Conservation (phyloP, 2,113 vertebrate genomes). For the Leucopternis melanops region DNA sequence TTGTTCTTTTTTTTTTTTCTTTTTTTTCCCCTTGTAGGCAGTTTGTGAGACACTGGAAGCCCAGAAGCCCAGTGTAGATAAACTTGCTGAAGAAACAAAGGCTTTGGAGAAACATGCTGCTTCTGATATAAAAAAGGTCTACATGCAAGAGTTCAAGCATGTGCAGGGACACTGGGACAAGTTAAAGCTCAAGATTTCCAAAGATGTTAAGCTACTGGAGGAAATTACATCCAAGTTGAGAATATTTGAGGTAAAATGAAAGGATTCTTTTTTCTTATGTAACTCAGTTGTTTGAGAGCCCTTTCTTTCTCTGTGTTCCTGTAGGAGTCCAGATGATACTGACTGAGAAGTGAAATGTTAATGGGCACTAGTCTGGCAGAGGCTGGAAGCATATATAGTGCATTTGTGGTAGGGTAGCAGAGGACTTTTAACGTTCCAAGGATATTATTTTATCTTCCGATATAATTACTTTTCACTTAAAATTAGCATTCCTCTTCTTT, state of each 20-base stretch:
- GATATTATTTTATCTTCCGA: neutral
- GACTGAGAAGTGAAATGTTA: neutral
- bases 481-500: neutral
- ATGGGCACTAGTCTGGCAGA: neutral
- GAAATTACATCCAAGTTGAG: conserved; percentile 82
- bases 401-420: neutral
- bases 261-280: neutral
- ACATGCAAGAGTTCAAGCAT: conserved; percentile 66
- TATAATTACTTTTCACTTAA: neutral
- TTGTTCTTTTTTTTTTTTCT: neutral
- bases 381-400: neutral
- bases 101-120: conserved; percentile 59
- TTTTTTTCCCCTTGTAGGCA: conserved; percentile 38
- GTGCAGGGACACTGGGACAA: conserved; percentile 79
- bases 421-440: neutral
- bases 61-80: conserved; percentile 66
- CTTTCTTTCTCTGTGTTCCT: neutral
- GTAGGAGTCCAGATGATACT: neutral
- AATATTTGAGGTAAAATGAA: conserved; percentile 80
- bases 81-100: conserved; percentile 75
- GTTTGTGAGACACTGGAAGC: conserved; percentile 79
- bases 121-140: conserved; percentile 39
- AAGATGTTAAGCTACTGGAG: conserved; percentile 80
- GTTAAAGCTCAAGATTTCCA: conserved; percentile 75
- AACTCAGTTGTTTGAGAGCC: neutral